Conservation (phyloP, 1,140 invertebrate genomes). For the Eupeodes corollae region DNA sequence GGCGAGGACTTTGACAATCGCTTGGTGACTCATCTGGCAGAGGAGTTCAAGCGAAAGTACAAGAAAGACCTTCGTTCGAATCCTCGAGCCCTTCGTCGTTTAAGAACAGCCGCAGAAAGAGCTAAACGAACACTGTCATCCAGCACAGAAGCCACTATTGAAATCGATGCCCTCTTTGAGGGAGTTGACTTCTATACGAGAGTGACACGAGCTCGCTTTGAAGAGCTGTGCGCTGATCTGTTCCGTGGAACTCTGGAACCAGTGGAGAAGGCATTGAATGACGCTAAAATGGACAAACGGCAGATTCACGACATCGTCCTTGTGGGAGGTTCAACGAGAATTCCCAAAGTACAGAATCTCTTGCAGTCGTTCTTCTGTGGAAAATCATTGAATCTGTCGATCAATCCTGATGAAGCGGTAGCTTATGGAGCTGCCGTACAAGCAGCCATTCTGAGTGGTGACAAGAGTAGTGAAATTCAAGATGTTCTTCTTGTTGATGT, state of each 20-base stretch:
- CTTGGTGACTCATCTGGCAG: conserved; percentile 61
- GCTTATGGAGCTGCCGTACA: conserved; percentile 61
- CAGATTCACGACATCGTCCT: conserved; percentile 51
- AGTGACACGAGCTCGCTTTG: conserved; percentile 69
- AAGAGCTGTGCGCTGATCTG: conserved; percentile 75
- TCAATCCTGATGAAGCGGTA: conserved; percentile 67
- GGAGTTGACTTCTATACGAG: conserved; percentile 75
- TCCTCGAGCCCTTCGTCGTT: conserved; percentile 59
- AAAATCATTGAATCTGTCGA: conserved; percentile 53
- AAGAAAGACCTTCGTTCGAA: conserved; percentile 66
- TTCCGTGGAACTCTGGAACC: conserved; percentile 54
- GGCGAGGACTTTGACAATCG: conserved; percentile 65
- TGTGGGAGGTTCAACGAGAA: conserved; percentile 50
- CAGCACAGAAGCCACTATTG: conserved; percentile 53
- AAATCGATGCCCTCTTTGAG: conserved; percentile 59
- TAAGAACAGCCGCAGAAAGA: conserved; percentile 61
- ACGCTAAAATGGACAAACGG: conserved; percentile 61
- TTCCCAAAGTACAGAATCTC: conserved; percentile 52
- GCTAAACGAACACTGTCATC: conserved; percentile 54
- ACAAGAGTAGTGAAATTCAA: conserved; percentile 42
- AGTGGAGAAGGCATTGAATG: conserved; percentile 58
- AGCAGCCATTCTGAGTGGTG: conserved; percentile 57
- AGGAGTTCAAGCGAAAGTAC: conserved; percentile 72
- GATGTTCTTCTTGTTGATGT: conserved; percentile 47
- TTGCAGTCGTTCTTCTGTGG: conserved; percentile 50